Evolutionary conservation across 2,888 invertebrate species (phyloP), one percentile per base, ranked within the genome.

Genomic region (Bombylius major): DNA sequence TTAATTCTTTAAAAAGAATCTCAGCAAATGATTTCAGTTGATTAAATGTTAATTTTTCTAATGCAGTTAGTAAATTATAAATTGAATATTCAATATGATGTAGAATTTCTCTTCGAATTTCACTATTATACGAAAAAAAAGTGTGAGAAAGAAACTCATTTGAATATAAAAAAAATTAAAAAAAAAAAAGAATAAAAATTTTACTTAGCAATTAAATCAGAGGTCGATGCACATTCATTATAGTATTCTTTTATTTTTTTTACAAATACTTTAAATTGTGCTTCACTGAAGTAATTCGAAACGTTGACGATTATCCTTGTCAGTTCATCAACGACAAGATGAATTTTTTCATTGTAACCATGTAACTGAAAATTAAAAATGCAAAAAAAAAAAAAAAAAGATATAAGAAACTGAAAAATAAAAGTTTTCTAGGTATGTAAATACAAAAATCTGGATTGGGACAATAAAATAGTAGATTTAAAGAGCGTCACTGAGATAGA

Each of bases 291-390:
- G 23, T 23, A 3, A 23, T 23, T 23, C 23, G 23, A 3, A 23
- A 23, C 23, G 9, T 9, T 6, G 4, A 39, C 7, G 7, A 89
- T 78, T 63, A 80, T 78, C 34, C 80, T 78, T 0, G 81, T 73
- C 58, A 89, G 78, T 36, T 82, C 74, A 55, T 81, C 78, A 59
- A 88, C 74, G 42, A 89, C 72, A 51, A 83, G 69, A 82, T 86
- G 67, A 7, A 70, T n/a, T 48, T 61, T 59, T 56, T 63, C 60
- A 51, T 56, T 61, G 31, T 56, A 60, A 31, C 61, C 61, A 13
- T 9, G n/a, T 5, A 48, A 47, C 56, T 36, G 9, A 23, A 23
- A 23, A 23, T 23, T 23, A 23, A 23, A 23, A 23, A 23, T 23
- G 23, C 1, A 23, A 23, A 23, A 3, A 23, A 23, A 23, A 23